These are phyloP conservation scores for Zaprionus africanus DNA, from an alignment of 1,140 invertebrate species.

Conservation along the genomic window DNA sequence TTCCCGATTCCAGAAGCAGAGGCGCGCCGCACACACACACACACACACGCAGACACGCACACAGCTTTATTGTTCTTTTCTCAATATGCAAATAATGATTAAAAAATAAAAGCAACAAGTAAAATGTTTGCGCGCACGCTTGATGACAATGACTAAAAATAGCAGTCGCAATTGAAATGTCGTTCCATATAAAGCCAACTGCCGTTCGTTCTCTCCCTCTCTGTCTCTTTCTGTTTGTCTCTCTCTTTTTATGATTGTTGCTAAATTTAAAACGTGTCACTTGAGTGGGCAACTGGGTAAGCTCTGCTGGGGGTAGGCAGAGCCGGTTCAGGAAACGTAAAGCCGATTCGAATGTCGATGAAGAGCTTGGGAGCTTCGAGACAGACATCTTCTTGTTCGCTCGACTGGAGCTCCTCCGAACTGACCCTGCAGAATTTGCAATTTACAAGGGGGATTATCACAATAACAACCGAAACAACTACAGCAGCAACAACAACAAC, in stretches of 20 bases:
- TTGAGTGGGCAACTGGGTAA: conserved; percentile 66
- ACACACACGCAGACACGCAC: neutral
- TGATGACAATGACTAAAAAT: conserved; percentile 80
- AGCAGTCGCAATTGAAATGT: conserved; percentile 79
- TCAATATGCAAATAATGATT: conserved; percentile 70
- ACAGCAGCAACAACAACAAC: neutral
- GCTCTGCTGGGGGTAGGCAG: conserved; percentile 5
- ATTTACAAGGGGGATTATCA: conserved; percentile 45
- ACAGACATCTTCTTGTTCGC: neutral
- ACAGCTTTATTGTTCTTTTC: conserved; percentile 10
- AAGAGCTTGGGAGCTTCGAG: neutral
- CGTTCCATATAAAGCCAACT: conserved; percentile 70
- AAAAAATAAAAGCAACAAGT: conserved; percentile 37
- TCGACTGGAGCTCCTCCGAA: neutral
- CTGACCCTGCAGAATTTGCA: conserved; percentile 55
- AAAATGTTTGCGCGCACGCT: conserved; percentile 46
- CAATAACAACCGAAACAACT: neutral
- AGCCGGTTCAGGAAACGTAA: conserved; percentile 44
- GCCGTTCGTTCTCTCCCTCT: conserved; percentile 21
- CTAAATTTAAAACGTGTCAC: conserved; percentile 74
- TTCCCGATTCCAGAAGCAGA: conserved; percentile 25
- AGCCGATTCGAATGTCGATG: conserved; percentile 36
- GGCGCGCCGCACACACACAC: conserved; percentile 12
- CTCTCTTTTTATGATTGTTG: conserved; percentile 58
- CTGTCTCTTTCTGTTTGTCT: neutral